Conservation (phyloP, 2,888 invertebrate genomes). For the Netelia fuscicornis region DNA sequence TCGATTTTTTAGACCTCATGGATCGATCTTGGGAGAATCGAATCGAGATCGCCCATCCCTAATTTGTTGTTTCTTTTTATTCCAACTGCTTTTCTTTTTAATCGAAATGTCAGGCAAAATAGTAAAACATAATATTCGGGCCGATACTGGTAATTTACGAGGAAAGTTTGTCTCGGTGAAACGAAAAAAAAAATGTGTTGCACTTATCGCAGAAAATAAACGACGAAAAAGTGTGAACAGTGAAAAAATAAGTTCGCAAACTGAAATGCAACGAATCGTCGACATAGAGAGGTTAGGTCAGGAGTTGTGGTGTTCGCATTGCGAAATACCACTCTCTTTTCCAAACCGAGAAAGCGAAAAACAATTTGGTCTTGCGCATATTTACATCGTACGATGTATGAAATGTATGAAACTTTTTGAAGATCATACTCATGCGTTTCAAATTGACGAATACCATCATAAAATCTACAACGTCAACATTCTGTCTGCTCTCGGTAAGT, state of each 20-base stretch:
- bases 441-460: slow-evolving; percentile 13
- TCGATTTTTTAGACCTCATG: background rate
- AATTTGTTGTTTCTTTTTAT: background rate
- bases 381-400: background rate
- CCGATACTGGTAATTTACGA: too few relatives aligned
- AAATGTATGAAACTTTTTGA: slow-evolving; percentile 10
- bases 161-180: too few relatives aligned
- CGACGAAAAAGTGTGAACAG: background rate
- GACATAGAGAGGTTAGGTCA: slow-evolving; percentile 9
- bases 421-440: slow-evolving; percentile 4
- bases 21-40: background rate
- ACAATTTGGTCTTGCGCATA: slow-evolving; percentile 23
- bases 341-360: slow-evolving; percentile 25
- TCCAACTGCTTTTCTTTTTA: too few relatives aligned
- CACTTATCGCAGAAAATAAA: too few relatives aligned
- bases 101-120: too few relatives aligned
- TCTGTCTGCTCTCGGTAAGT: slow-evolving; percentile 4
- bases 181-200: too few relatives aligned
- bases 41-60: background rate
- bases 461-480: slow-evolving; percentile 7
- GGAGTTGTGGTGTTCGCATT: slow-evolving; percentile 20
- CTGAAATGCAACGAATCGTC: background rate
- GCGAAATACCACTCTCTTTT: slow-evolving; percentile 13
- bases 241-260: background rate
- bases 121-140: background rate